Evolutionary conservation across 2,888 invertebrate species (phyloP).

Genomic region (Siphlonurus alternatus): DNA sequence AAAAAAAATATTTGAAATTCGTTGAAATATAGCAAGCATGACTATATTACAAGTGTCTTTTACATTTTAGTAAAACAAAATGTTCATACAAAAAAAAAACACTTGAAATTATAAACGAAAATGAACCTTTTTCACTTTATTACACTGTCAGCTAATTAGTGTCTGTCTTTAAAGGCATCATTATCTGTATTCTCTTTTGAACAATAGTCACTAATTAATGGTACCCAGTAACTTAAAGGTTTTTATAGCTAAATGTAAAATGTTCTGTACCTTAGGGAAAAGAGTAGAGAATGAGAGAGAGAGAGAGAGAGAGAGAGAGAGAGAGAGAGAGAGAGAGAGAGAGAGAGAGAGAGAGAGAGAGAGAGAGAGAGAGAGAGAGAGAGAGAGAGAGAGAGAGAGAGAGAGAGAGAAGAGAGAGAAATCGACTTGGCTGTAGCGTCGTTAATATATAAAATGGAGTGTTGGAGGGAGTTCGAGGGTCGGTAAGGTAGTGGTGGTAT

Average conservation of each 20-base stretch:
- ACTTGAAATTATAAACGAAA: not conserved
- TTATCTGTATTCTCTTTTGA: slow-evolving; percentile 5
- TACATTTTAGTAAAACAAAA: no score
- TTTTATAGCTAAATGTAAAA: not conserved
- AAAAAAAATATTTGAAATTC: no score
- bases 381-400: not conserved
- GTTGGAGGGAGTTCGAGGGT: no score
- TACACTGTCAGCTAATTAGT: not conserved
- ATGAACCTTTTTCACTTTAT: not conserved
- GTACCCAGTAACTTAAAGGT: not conserved
- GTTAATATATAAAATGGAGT: not conserved
- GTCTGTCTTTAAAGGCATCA: not conserved
- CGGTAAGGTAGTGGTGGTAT: no score
- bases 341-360: not conserved
- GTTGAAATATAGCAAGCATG: no score
- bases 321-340: not conserved
- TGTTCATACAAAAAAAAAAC: not conserved
- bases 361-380: not conserved
- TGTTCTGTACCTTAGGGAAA: not conserved
- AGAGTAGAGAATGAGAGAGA: no score
- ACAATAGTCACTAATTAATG: slow-evolving; percentile 8
- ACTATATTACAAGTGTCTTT: no score
- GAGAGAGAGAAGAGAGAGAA: not conserved
- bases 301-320: not conserved
- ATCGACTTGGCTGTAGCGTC: not conserved